These are phyloP conservation scores for Alexandromys fortis DNA, from an alignment of 2,113 vertebrate genomes.

Conservation along the genomic window DNA sequence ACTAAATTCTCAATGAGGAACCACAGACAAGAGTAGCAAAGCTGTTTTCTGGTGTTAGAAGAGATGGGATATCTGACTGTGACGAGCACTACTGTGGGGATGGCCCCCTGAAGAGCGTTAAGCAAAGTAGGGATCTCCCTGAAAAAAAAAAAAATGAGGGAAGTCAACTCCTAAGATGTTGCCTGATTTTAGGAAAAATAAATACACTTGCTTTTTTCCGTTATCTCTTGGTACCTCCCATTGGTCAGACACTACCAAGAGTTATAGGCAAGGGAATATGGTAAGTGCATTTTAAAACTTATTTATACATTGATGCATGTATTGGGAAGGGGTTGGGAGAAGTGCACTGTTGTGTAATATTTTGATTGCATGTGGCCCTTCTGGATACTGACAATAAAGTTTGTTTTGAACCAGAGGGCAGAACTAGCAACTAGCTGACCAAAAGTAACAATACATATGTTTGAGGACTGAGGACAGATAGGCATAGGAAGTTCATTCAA, in stretches of 20 bases:
- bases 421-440: neutral
- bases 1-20: neutral
- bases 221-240: neutral
- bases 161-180: neutral
- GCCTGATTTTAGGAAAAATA: neutral
- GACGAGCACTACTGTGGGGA: neutral
- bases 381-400: neutral
- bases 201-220: neutral
- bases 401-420: neutral
- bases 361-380: neutral
- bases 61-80: neutral
- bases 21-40: neutral
- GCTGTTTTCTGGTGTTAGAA: neutral
- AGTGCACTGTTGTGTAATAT: neutral
- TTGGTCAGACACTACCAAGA: neutral
- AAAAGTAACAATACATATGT: neutral
- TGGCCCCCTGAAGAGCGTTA: neutral
- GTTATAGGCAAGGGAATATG: neutral
- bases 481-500: too few relatives aligned
- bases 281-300: neutral
- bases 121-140: neutral
- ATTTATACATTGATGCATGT: neutral
- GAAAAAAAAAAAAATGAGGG: neutral
- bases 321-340: neutral
- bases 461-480: neutral